These are phyloP conservation scores for Neodiprion fabricii DNA, from an alignment of 1,140 invertebrate genomes.

Conservation along the genomic window DNA sequence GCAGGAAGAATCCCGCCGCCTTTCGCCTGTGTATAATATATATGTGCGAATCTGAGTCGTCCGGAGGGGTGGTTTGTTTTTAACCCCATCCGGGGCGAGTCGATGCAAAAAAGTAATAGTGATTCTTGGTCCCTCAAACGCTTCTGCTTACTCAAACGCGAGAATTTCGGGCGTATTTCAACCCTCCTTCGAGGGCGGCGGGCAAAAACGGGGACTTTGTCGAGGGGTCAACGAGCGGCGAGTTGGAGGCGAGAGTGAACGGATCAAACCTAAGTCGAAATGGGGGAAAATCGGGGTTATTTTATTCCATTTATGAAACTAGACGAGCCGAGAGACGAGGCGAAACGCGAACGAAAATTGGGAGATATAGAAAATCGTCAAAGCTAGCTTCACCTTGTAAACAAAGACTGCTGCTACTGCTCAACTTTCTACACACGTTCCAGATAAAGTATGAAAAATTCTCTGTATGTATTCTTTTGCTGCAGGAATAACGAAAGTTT, in stretches of 20 bases:
- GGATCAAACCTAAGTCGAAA: constrained; percentile 4
- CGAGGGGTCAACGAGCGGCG: not conserved
- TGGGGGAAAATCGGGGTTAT: not conserved
- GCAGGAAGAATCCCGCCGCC: not conserved
- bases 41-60: not conserved
- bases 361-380: not conserved
- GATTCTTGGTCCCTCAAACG: not conserved
- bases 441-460: not conserved
- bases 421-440: not conserved
- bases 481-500: not conserved
- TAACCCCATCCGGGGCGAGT: not conserved
- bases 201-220: not conserved
- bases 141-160: not conserved
- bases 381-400: not conserved
- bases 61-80: not conserved
- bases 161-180: constrained; percentile 1
- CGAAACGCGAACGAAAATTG: not conserved
- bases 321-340: not conserved
- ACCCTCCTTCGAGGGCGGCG: not conserved
- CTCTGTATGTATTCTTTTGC: not conserved
- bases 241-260: not conserved
- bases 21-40: not conserved
- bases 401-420: not conserved
- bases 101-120: not conserved
- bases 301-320: not conserved